Evolutionary conservation across 1,140 invertebrate species (phyloP).

Genomic region (Magallana angulata): DNA sequence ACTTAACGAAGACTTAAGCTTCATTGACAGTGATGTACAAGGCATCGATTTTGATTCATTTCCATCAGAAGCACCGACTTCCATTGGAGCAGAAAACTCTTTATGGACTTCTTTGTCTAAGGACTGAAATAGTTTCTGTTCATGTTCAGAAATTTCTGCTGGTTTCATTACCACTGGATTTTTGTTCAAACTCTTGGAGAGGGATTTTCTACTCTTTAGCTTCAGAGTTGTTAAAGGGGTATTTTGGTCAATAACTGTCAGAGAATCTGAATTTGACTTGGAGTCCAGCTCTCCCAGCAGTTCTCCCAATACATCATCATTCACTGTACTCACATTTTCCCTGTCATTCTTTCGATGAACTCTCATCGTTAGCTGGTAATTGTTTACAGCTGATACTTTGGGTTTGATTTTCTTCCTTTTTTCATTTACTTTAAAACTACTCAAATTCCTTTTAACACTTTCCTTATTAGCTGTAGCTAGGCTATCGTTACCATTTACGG

Average conservation of each 20-base stretch:
- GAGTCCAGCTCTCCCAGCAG: conserved; percentile 57
- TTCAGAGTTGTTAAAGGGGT: background rate
- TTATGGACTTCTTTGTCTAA: conserved; percentile 45
- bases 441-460: conserved; percentile 17
- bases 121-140: conserved; percentile 47
- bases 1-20: background rate
- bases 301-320: conserved; percentile 58
- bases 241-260: background rate
- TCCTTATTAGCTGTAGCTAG: conserved; percentile 38
- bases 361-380: conserved; percentile 49
- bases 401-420: conserved; percentile 47
- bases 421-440: conserved; percentile 42
- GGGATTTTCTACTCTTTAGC: conserved; percentile 26
- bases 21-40: background rate
- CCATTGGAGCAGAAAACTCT: background rate
- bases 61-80: background rate
- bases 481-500: background rate
- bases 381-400: conserved; percentile 36
- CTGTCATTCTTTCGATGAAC: conserved; percentile 21
- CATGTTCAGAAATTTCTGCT: conserved; percentile 47
- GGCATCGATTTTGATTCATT: background rate
- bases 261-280: conserved; percentile 15
- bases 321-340: conserved; percentile 19
- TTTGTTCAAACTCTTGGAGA: background rate
- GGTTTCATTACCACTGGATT: background rate